Evolutionary conservation across 2,113 vertebrate genomes (phyloP), one percentile per base, ranked within the genome.

Genomic region (Coturnix japonica): DNA sequence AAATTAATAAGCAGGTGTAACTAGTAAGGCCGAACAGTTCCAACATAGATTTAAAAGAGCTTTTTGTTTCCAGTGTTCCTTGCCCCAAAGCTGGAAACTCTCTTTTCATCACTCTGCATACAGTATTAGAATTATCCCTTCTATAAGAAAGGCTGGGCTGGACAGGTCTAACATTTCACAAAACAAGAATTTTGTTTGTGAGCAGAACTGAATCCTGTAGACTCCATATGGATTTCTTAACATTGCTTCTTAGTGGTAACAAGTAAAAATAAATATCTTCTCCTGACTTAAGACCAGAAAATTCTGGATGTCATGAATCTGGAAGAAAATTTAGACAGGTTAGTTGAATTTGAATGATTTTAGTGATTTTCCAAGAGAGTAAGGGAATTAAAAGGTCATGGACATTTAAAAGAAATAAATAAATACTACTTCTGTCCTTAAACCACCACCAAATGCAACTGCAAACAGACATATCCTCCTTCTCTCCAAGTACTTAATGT

Each of bases 391-490:
- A 74, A 87, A 65, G 37, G 2, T 64, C 15, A 81, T 53, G 25
- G 39, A 56, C 91, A 85, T 85, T 74, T 23, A 71, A 66, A 80
- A 74, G 57, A 41, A 30, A 85, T 71, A 31, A 39, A 43, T 9
- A 44, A 73, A 60, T 18, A 47, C 19, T 0, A 73, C 21, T 85
- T 61, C 39, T 67, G 9, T 70, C 6, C 69, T 44, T 79, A 56
- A 95, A 94, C 64, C n/a, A 49, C 35, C 85, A 85, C 35, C 85
- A 85, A 93, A 83, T 69, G 41, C 31, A 79, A 74, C 39, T 78
- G 35, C 43, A 89, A 76, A 75, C 39, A 81, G 33, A 37, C 22
- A 12, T 46, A 43, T 51, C 51, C 73, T 94, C 86, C 85, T 11
- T 21, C 21, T 39, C 2, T 1, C n/a, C 41, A 76, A 87, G 59